Percentiles rank a stretch among this genome's conserved stretches.
Evolutionary conservation across 2,888 invertebrate genomes (phyloP).

Genomic region (Deilephila elpenor): DNA sequence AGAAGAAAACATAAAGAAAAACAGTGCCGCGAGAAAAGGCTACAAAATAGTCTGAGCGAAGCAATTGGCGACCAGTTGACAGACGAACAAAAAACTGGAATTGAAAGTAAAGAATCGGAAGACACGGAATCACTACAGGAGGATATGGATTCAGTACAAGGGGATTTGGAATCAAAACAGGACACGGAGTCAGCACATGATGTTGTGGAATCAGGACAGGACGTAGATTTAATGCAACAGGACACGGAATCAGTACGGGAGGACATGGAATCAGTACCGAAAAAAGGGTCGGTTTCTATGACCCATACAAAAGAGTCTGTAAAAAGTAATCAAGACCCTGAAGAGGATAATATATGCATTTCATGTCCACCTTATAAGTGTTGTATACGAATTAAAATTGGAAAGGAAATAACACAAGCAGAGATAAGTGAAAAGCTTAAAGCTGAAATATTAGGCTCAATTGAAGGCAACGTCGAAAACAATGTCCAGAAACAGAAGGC

Average conservation of each 20-base stretch:
- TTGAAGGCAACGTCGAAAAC: not conserved
- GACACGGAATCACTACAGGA: too few species aligned
- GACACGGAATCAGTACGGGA: too few species aligned
- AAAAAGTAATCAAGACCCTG: not conserved
- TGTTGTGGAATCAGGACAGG: too few species aligned
- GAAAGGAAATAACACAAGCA: not conserved
- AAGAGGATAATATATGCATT: not conserved
- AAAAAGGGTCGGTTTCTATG: too few species aligned
- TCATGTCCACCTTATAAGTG: not conserved
- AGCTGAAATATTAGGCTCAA: not conserved
- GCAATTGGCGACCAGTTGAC: too few species aligned
- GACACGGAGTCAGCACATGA: too few species aligned
- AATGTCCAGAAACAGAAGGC: not conserved
- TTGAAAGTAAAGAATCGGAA: too few species aligned
- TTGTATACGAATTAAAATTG: not conserved
- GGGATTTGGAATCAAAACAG: too few species aligned
- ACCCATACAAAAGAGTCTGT: not conserved
- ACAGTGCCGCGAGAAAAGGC: slow-evolving; percentile 5
- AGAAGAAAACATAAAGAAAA: slow-evolving; percentile 26
- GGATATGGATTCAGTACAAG: too few species aligned
- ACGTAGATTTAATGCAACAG: too few species aligned
- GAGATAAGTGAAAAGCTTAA: not conserved
- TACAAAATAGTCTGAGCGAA: not conserved
- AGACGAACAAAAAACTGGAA: too few species aligned
- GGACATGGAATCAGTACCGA: too few species aligned